Percentiles rank a stretch among this genome's conserved stretches.
phyloP scores from a whole-genome alignment of 1,140 invertebrate genomes.

The Brachionus calyciflorus region DNA sequence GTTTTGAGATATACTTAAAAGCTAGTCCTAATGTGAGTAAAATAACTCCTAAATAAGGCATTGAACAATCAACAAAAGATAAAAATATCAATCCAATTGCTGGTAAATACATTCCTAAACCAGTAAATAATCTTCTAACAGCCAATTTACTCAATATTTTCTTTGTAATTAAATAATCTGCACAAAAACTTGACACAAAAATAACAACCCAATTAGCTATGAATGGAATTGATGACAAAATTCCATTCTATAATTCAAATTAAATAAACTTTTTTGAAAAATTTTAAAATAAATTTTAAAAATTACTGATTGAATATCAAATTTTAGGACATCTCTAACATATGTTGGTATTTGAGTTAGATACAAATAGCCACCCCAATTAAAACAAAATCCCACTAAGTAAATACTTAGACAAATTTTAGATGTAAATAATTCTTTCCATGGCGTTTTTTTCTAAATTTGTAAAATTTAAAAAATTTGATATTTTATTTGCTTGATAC shows the following conservation, averaged over 20 bases:
- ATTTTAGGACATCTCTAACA: constrained; percentile 58
- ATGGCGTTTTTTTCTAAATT: constrained; percentile 8
- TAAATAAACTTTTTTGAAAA: not conserved
- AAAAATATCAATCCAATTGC: not conserved
- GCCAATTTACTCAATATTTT: not conserved
- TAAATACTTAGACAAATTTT: constrained; percentile 8
- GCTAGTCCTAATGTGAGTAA: constrained; percentile 26
- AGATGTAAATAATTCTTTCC: constrained; percentile 3
- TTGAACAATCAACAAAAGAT: constrained; percentile 6
- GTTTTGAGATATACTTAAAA: constrained; percentile 6
- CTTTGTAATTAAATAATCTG: not conserved
- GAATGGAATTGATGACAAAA: constrained; percentile 31
- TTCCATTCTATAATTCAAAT: constrained; percentile 19
- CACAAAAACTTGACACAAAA: constrained; percentile 18
- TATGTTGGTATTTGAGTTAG: constrained; percentile 60
- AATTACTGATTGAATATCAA: constrained; percentile 59
- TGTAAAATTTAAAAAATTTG: not conserved
- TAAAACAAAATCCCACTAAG: not conserved
- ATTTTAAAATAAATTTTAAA: not conserved
- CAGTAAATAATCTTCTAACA: constrained; percentile 21
- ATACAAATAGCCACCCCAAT: constrained; percentile 60
- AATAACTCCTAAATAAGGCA: not conserved
- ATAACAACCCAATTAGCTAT: not conserved
- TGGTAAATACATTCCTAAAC: not conserved
- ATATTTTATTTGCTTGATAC: not conserved